Percentiles rank a stretch among this genome's conserved stretches.
Conservation (phyloP, 2,113 vertebrate genomes). For the Ovis aries region ARS-UI_Ramb_v3.0 NC_056057.1:17899501-17900000, state of each 20-base stretch:
- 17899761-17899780: background rate
- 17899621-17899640: background rate
- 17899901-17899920: background rate
- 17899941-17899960: background rate
- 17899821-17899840: background rate
- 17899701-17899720: background rate
- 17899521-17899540: background rate
- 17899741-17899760: background rate
- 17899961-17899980: background rate
- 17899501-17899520: background rate
- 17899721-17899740: background rate
- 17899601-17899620: background rate
- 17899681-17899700: background rate
- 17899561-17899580: background rate
- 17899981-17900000: background rate
- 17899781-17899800: background rate
- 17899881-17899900: fast-evolving
- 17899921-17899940: background rate
- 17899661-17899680: background rate
- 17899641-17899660: background rate
- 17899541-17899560: background rate
- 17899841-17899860: background rate
- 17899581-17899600: background rate
- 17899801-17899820: background rate
- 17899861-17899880: background rate